phyloP scores from a whole-genome alignment of 2,113 vertebrate genomes.

The Nycticebus coucang region DNA sequence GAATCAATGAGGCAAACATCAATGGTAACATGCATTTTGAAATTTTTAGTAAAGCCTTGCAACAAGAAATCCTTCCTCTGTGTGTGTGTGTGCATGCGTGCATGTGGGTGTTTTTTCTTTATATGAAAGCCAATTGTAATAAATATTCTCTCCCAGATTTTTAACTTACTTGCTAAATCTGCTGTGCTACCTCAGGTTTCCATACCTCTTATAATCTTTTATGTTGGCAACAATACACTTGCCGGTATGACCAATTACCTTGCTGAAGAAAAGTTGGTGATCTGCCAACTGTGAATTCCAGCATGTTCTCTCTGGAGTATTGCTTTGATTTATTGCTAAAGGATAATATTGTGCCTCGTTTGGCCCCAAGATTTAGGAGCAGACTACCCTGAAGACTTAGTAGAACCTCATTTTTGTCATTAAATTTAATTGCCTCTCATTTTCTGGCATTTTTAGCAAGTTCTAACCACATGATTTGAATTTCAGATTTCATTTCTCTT shows the following conservation, averaged over 20 bases:
- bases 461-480: neutral
- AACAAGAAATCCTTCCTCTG: neutral
- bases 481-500: slow-evolving; percentile 55
- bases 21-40: slow-evolving; percentile 29
- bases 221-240: slow-evolving; percentile 42
- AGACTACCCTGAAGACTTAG: slow-evolving; percentile 15
- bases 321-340: slow-evolving; percentile 61
- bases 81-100: neutral
- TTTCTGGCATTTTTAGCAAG: slow-evolving; percentile 43
- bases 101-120: neutral
- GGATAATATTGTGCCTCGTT: slow-evolving; percentile 45
- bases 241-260: slow-evolving; percentile 43
- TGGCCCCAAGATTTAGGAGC: neutral
- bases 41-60: neutral
- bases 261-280: neutral
- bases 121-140: neutral
- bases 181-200: slow-evolving; percentile 35
- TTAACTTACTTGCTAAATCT: slow-evolving; percentile 58
- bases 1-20: slow-evolving; percentile 52
- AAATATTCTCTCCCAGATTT: neutral
- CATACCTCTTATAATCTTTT: slow-evolving; percentile 46
- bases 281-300: slow-evolving; percentile 55
- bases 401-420: slow-evolving; percentile 56
- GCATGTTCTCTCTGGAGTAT: neutral
- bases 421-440: slow-evolving; percentile 56